Percentiles rank a stretch among this genome's conserved stretches.
Evolutionary conservation across 2,797 vertebrate genomes (phyloP).

Genomic region (Monodelphis domestica): DNA sequence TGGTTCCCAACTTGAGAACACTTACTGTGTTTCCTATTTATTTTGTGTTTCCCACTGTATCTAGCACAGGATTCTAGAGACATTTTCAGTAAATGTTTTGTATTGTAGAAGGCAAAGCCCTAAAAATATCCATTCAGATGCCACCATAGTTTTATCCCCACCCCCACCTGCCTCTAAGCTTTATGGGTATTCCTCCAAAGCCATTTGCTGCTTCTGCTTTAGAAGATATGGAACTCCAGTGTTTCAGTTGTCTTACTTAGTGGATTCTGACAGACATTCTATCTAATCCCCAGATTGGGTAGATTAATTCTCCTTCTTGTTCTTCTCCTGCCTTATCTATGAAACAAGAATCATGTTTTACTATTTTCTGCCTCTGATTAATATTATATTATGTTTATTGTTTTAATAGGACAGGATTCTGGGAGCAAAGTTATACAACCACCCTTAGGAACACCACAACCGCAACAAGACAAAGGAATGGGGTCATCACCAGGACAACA

Average conservation of each 20-base stretch:
- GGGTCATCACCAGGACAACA: constrained; percentile 83
- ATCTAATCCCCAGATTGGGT: background rate
- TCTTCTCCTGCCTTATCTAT: background rate
- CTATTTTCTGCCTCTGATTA: constrained; percentile 49
- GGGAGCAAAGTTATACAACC: constrained; percentile 85
- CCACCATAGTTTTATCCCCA: background rate
- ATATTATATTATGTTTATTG: constrained; percentile 42
- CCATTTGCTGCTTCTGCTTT: background rate
- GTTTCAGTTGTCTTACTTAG: background rate
- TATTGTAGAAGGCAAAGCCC: background rate
- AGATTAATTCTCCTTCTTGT: background rate
- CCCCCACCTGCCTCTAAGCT: background rate
- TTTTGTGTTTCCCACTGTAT: background rate
- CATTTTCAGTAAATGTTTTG: background rate
- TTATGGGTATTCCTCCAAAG: background rate
- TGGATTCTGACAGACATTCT: background rate
- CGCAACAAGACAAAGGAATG: constrained; percentile 83
- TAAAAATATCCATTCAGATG: background rate
- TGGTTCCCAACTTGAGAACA: background rate
- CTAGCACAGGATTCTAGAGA: background rate
- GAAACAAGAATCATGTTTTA: background rate
- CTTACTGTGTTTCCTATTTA: background rate
- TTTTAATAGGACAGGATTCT: constrained; percentile 85
- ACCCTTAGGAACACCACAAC: constrained; percentile 80
- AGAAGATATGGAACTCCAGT: background rate